These are phyloP conservation scores for Diglossa cyanea DNA, from an alignment of 2,797 vertebrate genomes.

Conservation along the genomic window DNA sequence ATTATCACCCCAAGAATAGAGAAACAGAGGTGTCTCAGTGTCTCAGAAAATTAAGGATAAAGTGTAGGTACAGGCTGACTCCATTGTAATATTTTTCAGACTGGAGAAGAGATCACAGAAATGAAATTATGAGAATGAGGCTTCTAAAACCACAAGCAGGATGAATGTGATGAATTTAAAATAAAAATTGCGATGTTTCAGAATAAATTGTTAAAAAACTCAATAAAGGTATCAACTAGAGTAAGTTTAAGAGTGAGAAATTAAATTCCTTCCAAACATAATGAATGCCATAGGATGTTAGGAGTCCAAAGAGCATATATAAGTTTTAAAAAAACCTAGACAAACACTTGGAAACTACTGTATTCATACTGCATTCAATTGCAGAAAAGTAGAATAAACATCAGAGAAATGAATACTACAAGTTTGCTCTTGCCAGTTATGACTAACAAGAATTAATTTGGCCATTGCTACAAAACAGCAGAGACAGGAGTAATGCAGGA, in stretches of 20 bases:
- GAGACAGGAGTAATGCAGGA: not conserved
- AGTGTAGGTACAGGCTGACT: not conserved
- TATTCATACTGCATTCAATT: not conserved
- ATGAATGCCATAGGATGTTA: not conserved
- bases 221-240: not conserved
- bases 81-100: not conserved
- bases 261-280: not conserved
- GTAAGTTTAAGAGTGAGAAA: not conserved
- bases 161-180: not conserved
- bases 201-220: accelerated
- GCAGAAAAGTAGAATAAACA: not conserved
- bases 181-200: not conserved
- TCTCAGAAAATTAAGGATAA: not conserved
- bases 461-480: not conserved
- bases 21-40: not conserved
- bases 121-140: not conserved
- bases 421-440: not conserved
- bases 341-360: not conserved
- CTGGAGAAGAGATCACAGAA: not conserved
- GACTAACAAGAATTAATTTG: not conserved
- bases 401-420: not conserved
- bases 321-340: not conserved
- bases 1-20: not conserved
- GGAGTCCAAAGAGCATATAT: not conserved
- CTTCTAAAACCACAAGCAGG: not conserved